phyloP scores from a whole-genome alignment of 2,113 vertebrate species.

The Sitta europaea region DNA sequence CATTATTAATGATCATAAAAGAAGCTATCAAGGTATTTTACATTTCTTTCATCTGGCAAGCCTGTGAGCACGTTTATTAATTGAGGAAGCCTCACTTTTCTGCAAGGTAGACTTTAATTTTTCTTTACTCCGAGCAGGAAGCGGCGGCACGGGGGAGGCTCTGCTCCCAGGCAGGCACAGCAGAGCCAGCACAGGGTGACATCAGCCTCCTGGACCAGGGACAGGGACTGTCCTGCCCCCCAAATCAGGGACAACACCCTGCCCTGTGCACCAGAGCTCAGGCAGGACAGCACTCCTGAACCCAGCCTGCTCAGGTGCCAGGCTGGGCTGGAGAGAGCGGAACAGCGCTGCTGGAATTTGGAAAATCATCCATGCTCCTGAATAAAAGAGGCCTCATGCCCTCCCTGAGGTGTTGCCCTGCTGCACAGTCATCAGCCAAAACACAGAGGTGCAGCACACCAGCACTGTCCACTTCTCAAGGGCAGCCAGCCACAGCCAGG shows the following conservation, averaged over 20 bases:
- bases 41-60: conserved; percentile 64
- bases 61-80: conserved; percentile 9
- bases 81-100: conserved; percentile 48
- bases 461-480: not conserved
- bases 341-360: not conserved
- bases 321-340: not conserved
- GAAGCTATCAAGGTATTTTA: conserved; percentile 48
- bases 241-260: rapidly evolving
- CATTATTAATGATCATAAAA: conserved; percentile 60
- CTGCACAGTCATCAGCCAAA: rapidly evolving
- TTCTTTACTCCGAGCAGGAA: not conserved
- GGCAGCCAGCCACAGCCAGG: not conserved
- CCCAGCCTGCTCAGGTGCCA: not conserved
- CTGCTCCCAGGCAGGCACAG: not conserved
- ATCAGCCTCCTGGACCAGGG: rapidly evolving
- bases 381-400: not conserved
- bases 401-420: rapidly evolving
- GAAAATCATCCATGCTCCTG: not conserved
- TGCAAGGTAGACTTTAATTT: not conserved
- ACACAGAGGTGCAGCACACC: not conserved
- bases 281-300: rapidly evolving
- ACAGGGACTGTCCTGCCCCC: rapidly evolving
- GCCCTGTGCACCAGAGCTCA: not conserved
- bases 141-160: rapidly evolving
- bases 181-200: rapidly evolving